Evolutionary conservation across 2,797 vertebrate species (phyloP).

Genomic region (Amblyopsis hoosieri): DNA sequence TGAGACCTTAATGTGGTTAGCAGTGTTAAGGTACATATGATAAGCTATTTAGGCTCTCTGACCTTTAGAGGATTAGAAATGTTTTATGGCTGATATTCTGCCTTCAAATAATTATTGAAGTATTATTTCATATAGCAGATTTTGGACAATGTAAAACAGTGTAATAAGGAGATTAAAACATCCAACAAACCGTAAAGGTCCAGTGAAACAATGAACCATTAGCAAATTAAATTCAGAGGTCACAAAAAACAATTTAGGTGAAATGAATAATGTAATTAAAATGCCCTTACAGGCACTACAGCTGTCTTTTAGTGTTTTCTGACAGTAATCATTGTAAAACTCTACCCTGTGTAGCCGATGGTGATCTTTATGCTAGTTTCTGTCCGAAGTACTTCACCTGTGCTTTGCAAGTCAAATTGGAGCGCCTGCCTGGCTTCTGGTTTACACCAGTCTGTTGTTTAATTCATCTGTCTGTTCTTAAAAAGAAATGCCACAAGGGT

Average conservation of each 20-base stretch:
- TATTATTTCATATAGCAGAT: too few relatives aligned
- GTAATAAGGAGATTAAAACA: too few relatives aligned
- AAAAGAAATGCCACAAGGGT: not conserved
- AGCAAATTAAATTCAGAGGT: too few relatives aligned
- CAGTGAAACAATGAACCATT: too few relatives aligned
- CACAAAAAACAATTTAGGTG: too few relatives aligned
- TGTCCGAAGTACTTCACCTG: not conserved
- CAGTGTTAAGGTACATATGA: not conserved
- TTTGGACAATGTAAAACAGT: too few relatives aligned
- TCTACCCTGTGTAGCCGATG: not conserved
- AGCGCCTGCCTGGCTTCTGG: not conserved
- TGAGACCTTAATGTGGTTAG: not conserved
- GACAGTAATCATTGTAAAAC: not conserved
- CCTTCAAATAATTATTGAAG: too few relatives aligned
- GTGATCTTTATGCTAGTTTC: slow-evolving; percentile 1
- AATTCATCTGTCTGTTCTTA: not conserved
- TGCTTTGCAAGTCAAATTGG: not conserved
- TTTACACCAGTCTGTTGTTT: not conserved
- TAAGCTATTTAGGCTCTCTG: slow-evolving; percentile 8
- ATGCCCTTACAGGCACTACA: too few relatives aligned
- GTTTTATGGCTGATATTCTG: too few relatives aligned
- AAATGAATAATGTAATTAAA: too few relatives aligned
- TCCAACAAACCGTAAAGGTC: too few relatives aligned
- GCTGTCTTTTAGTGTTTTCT: not conserved
- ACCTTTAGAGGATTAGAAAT: not conserved